Evolutionary conservation across 2,113 vertebrate genomes (phyloP), one percentile per base, ranked within the genome.

Genomic region (Heliornis fulica): DNA sequence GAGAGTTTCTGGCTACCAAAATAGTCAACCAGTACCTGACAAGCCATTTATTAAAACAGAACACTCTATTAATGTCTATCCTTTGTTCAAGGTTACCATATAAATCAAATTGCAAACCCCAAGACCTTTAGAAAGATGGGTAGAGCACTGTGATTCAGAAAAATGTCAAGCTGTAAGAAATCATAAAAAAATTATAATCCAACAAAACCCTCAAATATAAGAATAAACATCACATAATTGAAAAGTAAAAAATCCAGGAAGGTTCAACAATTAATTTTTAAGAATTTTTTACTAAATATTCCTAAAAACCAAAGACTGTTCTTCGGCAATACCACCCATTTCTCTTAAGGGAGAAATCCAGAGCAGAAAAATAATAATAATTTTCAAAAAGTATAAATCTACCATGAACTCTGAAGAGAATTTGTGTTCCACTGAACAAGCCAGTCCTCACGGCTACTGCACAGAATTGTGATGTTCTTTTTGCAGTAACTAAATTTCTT

Each of bases 11-110:
- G 50, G 75, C 70, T 71, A 85, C 86, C 88, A 87, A 96, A 97
- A 91, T 94, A 94, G 91, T 87, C 93, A 94, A 93, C 79, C 91
- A 96, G 68, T 45, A 93, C 83, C 90, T 97, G 97, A 97, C 94
- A 97, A 97, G 89, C 29, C 91, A 97, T 98, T 98, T 97, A 94
- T 98, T 97, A 96, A 93, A 98, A 95, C 5, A 2, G 91, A 96
- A 94, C 4, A 7, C 85, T 96, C 41, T 56, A 89, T 95, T 96
- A 97, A 96, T 93, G 91, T 93, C 41, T 97, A 88, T 96, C 91
- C 96, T 97, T 95, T 29, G 91, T 96, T 96, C 97, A 98, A 98
- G 96, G 97, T 98, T 96, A 93, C 36, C 34, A 77, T 96, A 95
- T 97, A 97, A 97, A 97, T 97, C 96, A 98, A 95, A 86, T 87